Evolutionary conservation across 2,888 invertebrate species (phyloP).

Genomic region (Sceliomorpha sp.): DNA sequence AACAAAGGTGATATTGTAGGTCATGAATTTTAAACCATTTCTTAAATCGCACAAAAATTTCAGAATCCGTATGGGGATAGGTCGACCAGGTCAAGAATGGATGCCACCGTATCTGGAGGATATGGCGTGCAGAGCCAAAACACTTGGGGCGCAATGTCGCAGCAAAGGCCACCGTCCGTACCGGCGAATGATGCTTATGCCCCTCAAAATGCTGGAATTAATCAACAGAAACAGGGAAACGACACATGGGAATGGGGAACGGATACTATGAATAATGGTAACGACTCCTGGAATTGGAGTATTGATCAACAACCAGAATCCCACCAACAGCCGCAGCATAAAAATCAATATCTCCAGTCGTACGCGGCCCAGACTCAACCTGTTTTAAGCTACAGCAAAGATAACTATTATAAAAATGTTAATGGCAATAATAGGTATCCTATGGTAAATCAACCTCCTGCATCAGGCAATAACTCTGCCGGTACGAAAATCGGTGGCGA

Average conservation of each 20-base stretch:
- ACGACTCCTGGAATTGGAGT: slow-evolving; percentile 78
- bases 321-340: slow-evolving; percentile 53
- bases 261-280: slow-evolving; percentile 68
- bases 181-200: slow-evolving; percentile 59
- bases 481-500: slow-evolving; percentile 57
- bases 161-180: slow-evolving; percentile 57
- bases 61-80: slow-evolving; percentile 77
- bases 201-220: slow-evolving; percentile 55
- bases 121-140: slow-evolving; percentile 73
- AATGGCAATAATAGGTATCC: slow-evolving; percentile 71
- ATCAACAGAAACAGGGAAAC: slow-evolving; percentile 60
- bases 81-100: slow-evolving; percentile 68
- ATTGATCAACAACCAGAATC: slow-evolving; percentile 72
- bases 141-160: slow-evolving; percentile 64
- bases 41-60: too few species aligned
- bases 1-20: too few species aligned
- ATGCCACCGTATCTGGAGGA: slow-evolving; percentile 62
- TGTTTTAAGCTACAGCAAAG: slow-evolving; percentile 62
- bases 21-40: too few species aligned
- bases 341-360: slow-evolving; percentile 60
- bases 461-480: slow-evolving; percentile 57
- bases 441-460: slow-evolving; percentile 58
- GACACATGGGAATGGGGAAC: slow-evolving; percentile 74
- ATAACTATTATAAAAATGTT: slow-evolving; percentile 72
- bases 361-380: slow-evolving; percentile 66